Evolutionary conservation across 2,888 invertebrate species (phyloP).

Genomic region (Drosophila merina): DNA sequence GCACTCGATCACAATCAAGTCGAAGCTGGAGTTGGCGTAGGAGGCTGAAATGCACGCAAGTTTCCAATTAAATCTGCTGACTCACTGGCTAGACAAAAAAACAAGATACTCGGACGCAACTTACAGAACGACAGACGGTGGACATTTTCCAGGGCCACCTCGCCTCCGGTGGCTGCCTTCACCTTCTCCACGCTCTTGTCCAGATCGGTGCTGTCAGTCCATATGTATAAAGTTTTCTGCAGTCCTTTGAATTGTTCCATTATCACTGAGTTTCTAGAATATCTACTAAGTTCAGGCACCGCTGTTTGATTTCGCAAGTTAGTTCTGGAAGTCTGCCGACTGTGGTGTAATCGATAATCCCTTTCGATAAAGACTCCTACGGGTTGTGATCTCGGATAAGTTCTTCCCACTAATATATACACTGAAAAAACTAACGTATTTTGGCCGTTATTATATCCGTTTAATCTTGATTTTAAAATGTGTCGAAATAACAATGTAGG

Average conservation of each 20-base stretch:
- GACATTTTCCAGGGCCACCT: constrained; percentile 86
- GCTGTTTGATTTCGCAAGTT: constrained; percentile 26
- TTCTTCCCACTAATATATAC: not conserved
- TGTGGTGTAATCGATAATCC: not conserved
- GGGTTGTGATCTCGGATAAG: not conserved
- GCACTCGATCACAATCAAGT: constrained; percentile 85
- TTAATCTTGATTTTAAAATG: too few relatives aligned
- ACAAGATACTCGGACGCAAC: constrained; percentile 59
- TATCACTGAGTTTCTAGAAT: constrained; percentile 33
- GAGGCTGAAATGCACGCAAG: constrained; percentile 84
- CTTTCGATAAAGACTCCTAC: not conserved
- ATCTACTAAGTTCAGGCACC: constrained; percentile 44
- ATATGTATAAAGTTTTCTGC: constrained; percentile 86
- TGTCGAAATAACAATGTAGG: too few relatives aligned
- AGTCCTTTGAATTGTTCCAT: constrained; percentile 83
- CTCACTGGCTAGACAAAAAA: constrained; percentile 48
- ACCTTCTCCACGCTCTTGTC: constrained; percentile 85
- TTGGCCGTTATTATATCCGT: too few relatives aligned
- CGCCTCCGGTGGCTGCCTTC: constrained; percentile 84
- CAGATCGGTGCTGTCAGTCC: constrained; percentile 85
- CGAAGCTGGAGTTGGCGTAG: constrained; percentile 86
- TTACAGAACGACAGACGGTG: constrained; percentile 87
- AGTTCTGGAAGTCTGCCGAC: constrained; percentile 1
- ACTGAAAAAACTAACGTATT: not conserved
- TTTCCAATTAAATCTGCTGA: constrained; percentile 49